Conservation (phyloP, 2,113 vertebrate genomes). For the Acrocephalus kingi region DNA sequence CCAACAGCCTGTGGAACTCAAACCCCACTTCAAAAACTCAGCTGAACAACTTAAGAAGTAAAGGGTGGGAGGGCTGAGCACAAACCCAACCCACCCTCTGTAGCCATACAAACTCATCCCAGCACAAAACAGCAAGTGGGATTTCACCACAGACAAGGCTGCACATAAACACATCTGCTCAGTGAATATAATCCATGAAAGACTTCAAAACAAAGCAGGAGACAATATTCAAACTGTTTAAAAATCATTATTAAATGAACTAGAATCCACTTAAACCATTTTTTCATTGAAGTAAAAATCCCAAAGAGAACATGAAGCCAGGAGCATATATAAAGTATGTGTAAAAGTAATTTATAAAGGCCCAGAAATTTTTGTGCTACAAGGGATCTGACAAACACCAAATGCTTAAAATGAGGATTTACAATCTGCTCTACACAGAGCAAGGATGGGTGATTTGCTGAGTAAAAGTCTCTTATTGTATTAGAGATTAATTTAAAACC, state of each 20-base stretch:
- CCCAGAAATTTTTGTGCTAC: background rate
- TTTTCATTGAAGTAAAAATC: background rate
- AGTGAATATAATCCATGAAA: background rate
- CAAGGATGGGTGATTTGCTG: background rate
- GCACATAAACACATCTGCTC: background rate
- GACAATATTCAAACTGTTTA: background rate
- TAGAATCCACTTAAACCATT: background rate
- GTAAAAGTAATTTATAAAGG: background rate
- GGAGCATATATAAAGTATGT: background rate
- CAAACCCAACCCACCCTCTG: background rate
- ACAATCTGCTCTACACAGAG: background rate
- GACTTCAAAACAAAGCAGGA: background rate
- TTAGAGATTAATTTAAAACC: background rate
- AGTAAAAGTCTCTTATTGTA: background rate
- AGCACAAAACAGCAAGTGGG: background rate
- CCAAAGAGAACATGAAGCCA: background rate
- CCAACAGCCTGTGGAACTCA: background rate
- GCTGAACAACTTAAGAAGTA: background rate
- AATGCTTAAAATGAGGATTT: background rate
- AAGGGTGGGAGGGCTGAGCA: background rate
- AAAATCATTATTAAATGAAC: background rate
- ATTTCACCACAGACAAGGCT: background rate
- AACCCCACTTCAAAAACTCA: background rate
- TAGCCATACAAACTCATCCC: background rate
- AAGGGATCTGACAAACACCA: background rate